Conservation (phyloP, 2,888 invertebrate species). For the Matsumyia berberina region DNA sequence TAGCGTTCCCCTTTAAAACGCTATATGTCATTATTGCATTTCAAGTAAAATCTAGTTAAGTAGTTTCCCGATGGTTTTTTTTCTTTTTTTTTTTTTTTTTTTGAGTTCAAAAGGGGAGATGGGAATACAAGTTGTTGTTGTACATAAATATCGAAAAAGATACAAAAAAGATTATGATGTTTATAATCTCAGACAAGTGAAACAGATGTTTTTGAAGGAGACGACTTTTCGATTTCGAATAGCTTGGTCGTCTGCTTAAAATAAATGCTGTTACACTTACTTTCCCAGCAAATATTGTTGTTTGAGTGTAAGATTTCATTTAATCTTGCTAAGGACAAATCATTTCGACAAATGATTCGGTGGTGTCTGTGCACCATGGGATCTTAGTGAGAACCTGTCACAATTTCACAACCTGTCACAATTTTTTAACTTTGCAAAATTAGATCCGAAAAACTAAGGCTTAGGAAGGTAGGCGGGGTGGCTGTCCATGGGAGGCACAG, state of each 20-base stretch:
- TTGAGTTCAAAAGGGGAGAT: constrained; percentile 6
- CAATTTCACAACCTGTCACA: too few species aligned
- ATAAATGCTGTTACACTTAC: background rate
- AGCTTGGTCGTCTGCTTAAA: background rate
- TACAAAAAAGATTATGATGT: background rate
- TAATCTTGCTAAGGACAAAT: too few species aligned
- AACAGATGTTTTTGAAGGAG: background rate
- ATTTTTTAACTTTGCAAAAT: too few species aligned
- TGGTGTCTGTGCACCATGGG: too few species aligned
- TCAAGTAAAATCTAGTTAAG: constrained; percentile 64
- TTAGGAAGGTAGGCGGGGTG: too few species aligned
- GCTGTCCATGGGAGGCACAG: too few species aligned
- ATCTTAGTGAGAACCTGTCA: too few species aligned
- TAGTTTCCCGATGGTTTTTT: constrained; percentile 39
- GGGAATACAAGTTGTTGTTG: constrained; percentile 13
- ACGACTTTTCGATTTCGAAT: background rate
- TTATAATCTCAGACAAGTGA: background rate
- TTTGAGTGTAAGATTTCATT: too few species aligned
- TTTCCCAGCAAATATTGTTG: background rate
- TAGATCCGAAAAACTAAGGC: too few species aligned
- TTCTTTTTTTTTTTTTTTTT: constrained; percentile 32
- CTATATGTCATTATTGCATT: constrained; percentile 66
- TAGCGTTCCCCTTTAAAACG: constrained; percentile 26
- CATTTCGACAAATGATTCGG: too few species aligned
- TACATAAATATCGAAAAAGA: background rate